phyloP scores from a whole-genome alignment of 2,113 vertebrate species.

The Sphaerodactylus townsendi region DNA sequence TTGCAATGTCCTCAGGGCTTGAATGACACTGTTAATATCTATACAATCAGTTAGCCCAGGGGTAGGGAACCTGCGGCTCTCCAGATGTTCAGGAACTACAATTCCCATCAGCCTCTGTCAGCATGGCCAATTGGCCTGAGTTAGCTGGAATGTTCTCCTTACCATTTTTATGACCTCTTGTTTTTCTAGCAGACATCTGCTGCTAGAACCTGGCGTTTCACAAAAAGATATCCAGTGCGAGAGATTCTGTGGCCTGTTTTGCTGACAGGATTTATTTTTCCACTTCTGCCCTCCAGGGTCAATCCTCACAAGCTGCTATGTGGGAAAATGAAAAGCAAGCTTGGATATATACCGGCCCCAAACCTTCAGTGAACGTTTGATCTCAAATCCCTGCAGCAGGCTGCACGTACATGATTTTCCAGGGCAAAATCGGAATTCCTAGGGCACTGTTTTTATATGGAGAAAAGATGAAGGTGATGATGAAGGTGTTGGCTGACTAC shows the following conservation, averaged over 20 bases:
- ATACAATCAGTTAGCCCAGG: conserved; percentile 23
- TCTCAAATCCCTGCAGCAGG: not conserved
- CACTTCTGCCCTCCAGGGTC: not conserved
- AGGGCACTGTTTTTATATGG: not conserved
- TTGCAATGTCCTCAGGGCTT: conserved; percentile 20
- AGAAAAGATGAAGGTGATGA: no score
- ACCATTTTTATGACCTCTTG: not conserved
- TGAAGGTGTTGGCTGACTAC: not conserved
- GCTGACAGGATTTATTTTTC: not conserved
- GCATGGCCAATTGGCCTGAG: no score
- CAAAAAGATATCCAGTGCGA: not conserved
- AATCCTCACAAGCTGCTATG: not conserved
- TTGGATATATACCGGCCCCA: not conserved
- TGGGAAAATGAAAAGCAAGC: not conserved
- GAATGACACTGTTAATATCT: conserved; percentile 36
- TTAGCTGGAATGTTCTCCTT: not conserved
- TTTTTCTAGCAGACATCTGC: not conserved
- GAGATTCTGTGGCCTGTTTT: not conserved
- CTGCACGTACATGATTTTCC: not conserved
- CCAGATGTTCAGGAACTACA: no score
- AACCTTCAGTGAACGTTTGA: not conserved
- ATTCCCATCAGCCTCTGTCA: no score
- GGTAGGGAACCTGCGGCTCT: no score
- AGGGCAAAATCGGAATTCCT: not conserved
- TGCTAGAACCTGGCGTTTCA: not conserved